Percentiles rank a stretch among this genome's conserved stretches.
Conservation (phyloP, 2,797 vertebrate genomes). For the Poliocrania exsul region DNA sequence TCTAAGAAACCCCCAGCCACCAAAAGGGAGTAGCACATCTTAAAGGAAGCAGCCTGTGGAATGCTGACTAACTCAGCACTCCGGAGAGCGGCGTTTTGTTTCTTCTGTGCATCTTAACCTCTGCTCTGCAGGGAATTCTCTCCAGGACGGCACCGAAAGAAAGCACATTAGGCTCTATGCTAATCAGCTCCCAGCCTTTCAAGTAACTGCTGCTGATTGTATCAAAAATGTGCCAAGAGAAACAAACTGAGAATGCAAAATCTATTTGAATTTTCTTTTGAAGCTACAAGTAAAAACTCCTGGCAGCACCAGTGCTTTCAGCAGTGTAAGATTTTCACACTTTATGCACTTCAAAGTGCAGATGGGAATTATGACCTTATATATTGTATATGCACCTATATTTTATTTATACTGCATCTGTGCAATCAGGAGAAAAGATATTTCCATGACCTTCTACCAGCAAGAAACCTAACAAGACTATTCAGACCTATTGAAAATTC, state of each 20-base stretch:
- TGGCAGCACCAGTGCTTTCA: slow-evolving; percentile 41
- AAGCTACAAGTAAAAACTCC: slow-evolving; percentile 55
- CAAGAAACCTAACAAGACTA: slow-evolving; percentile 64
- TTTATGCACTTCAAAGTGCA: slow-evolving; percentile 39
- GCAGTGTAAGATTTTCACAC: slow-evolving; percentile 38
- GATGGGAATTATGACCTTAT: slow-evolving; percentile 53
- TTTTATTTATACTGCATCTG: slow-evolving; percentile 67
- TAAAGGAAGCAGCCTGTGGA: background rate
- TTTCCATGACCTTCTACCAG: slow-evolving; percentile 71
- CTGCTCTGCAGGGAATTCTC: slow-evolving; percentile 62
- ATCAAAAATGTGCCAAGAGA: slow-evolving; percentile 71
- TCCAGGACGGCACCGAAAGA: slow-evolving; percentile 45
- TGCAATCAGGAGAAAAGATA: slow-evolving; percentile 53
- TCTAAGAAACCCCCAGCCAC: slow-evolving; percentile 26
- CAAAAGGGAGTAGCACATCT: background rate
- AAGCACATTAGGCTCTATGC: slow-evolving; percentile 65
- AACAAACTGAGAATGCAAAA: slow-evolving; percentile 56
- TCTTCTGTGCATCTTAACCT: slow-evolving; percentile 56
- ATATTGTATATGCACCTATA: slow-evolving; percentile 42
- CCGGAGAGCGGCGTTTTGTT: slow-evolving; percentile 17
- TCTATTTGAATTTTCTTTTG: slow-evolving; percentile 68
- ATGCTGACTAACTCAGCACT: slow-evolving; percentile 39
- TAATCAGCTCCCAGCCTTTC: slow-evolving; percentile 66
- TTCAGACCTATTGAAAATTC: slow-evolving; percentile 72
- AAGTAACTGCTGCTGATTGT: slow-evolving; percentile 69